Conservation (phyloP, 1,140 invertebrate genomes). For the Macrotrachela quadricornifera region DNA sequence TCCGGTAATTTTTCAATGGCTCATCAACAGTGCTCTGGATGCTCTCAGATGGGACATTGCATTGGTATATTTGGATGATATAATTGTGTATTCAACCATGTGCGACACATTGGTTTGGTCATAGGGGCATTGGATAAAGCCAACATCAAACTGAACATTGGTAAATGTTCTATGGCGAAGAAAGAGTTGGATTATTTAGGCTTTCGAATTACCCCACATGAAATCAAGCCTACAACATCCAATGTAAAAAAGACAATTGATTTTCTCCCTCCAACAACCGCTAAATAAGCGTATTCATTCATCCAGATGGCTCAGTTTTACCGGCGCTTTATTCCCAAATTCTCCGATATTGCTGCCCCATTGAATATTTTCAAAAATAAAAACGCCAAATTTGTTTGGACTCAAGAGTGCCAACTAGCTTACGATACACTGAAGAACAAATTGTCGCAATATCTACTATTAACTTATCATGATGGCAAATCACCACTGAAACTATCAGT, state of each 20-base stretch:
- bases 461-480: constrained; percentile 7
- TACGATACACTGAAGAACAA: constrained; percentile 11
- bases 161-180: constrained; percentile 6
- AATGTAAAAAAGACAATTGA: constrained; percentile 16
- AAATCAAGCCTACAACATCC: constrained; percentile 12
- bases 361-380: constrained; percentile 11
- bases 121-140: constrained; percentile 1
- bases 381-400: neutral
- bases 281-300: constrained; percentile 15
- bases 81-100: constrained; percentile 1
- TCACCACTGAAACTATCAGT: neutral
- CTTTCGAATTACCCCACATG: constrained; percentile 14
- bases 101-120: neutral
- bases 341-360: constrained; percentile 12
- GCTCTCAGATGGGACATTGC: no score
- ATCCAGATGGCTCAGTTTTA: constrained; percentile 17
- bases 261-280: constrained; percentile 16
- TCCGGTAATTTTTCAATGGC: constrained; percentile 4
- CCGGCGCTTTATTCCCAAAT: constrained; percentile 14
- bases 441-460: constrained; percentile 7
- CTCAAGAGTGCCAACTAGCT: neutral
- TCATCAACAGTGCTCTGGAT: neutral
- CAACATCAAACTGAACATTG: neutral
- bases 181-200: constrained; percentile 13
- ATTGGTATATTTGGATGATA: constrained; percentile 1